phyloP scores from a whole-genome alignment of 2,888 invertebrate genomes.

The Eupithecia pulchellata region DNA sequence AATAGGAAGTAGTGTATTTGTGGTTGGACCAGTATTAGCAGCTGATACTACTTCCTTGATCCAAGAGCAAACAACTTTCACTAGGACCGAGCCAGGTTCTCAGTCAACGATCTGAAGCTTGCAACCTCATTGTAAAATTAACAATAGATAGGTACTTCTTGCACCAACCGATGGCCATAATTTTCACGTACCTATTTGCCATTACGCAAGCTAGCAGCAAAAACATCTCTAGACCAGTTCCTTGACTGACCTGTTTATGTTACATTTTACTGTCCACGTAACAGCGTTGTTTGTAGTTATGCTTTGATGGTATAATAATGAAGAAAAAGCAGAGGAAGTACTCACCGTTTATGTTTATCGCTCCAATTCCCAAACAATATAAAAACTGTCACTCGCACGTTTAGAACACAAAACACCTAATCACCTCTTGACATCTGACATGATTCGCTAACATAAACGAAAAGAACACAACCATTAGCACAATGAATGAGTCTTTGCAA shows the following conservation, averaged over 20 bases:
- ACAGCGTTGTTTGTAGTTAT: conserved; percentile 37
- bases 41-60: conserved; percentile 70
- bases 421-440: conserved; percentile 85
- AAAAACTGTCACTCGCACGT: conserved; percentile 81
- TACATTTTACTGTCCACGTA: conserved; percentile 50
- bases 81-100: conserved; percentile 51
- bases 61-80: conserved; percentile 82
- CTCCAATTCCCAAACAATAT: conserved; percentile 82
- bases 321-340: conserved; percentile 63
- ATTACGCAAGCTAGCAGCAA: conserved; percentile 62
- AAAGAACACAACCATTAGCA: conserved; percentile 70
- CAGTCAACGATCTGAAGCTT: conserved; percentile 48
- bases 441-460: conserved; percentile 63
- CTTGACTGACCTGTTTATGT: conserved; percentile 45
- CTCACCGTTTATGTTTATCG: conserved; percentile 81
- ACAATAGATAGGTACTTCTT: conserved; percentile 33
- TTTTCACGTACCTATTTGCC: conserved; percentile 45
- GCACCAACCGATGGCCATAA: conserved; percentile 42
- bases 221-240: conserved; percentile 48
- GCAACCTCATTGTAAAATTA: conserved; percentile 45
- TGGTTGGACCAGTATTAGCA: conserved; percentile 61
- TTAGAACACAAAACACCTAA: conserved; percentile 79
- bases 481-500: conserved; percentile 68
- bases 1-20: conserved; percentile 44
- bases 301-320: conserved; percentile 35